Evolutionary conservation across 2,113 vertebrate genomes (phyloP).

Genomic region (Ploceus nigricollis): DNA sequence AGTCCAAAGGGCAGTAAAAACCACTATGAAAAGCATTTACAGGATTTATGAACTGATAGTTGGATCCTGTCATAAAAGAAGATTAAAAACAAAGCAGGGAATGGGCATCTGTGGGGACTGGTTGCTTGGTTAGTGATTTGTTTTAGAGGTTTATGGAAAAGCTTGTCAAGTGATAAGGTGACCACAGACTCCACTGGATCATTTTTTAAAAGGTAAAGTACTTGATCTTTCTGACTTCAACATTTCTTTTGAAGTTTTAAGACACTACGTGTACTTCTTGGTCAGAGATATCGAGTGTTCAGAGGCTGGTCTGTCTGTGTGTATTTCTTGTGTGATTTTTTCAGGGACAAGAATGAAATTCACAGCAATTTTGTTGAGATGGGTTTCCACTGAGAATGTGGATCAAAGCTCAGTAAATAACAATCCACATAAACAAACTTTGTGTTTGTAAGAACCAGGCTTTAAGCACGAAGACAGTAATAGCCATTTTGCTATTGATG

Average conservation of each 20-base stretch:
- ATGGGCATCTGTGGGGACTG: background rate
- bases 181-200: background rate
- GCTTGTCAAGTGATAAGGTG: background rate
- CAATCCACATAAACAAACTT: background rate
- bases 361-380: background rate
- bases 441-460: background rate
- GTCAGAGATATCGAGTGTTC: background rate
- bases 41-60: background rate
- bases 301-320: background rate
- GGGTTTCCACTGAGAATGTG: background rate
- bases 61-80: background rate
- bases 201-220: background rate
- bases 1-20: background rate
- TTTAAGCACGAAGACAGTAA: background rate
- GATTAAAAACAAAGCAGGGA: background rate
- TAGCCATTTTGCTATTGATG: background rate
- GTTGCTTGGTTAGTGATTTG: background rate
- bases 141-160: background rate
- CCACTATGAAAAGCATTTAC: background rate
- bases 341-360: background rate
- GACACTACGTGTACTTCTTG: background rate
- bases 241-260: background rate
- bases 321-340: background rate
- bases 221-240: background rate
- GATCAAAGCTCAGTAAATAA: background rate